These are phyloP conservation scores for Epinotia demarniana DNA, from an alignment of 2,888 invertebrate species.

Conservation along the genomic window DNA sequence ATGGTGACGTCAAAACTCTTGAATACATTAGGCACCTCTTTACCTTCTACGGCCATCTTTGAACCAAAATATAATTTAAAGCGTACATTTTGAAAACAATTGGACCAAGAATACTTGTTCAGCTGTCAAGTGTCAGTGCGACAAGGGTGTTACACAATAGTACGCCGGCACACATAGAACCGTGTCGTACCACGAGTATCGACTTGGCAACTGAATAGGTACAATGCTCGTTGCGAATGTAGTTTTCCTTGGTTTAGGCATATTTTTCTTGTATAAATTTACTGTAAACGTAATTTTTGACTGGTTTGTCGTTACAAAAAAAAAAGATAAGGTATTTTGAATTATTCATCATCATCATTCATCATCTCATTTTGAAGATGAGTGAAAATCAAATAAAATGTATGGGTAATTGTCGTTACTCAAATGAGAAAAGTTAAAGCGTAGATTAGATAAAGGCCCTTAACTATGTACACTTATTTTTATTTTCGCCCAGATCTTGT, in stretches of 20 bases:
- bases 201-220: constrained; percentile 53
- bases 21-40: not conserved
- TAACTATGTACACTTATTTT: too few relatives aligned
- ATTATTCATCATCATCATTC: too few relatives aligned
- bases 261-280: not conserved
- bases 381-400: too few relatives aligned
- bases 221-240: not conserved
- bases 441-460: too few relatives aligned
- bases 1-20: not conserved
- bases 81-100: constrained; percentile 47
- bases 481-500: too few relatives aligned
- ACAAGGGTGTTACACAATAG: constrained; percentile 70
- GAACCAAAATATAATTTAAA: constrained; percentile 26
- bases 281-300: too few relatives aligned
- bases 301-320: too few relatives aligned
- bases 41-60: not conserved
- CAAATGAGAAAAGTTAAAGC: too few relatives aligned
- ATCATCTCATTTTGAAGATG: too few relatives aligned
- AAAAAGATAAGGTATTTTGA: too few relatives aligned
- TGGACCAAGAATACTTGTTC: constrained; percentile 58
- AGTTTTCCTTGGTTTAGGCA: constrained; percentile 8
- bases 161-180: constrained; percentile 54
- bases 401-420: too few relatives aligned
- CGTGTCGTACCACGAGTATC: constrained; percentile 55
- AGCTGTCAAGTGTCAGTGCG: constrained; percentile 54